phyloP scores from a whole-genome alignment of 2,797 vertebrate species.

The Hoplostethus atlanticus region DNA sequence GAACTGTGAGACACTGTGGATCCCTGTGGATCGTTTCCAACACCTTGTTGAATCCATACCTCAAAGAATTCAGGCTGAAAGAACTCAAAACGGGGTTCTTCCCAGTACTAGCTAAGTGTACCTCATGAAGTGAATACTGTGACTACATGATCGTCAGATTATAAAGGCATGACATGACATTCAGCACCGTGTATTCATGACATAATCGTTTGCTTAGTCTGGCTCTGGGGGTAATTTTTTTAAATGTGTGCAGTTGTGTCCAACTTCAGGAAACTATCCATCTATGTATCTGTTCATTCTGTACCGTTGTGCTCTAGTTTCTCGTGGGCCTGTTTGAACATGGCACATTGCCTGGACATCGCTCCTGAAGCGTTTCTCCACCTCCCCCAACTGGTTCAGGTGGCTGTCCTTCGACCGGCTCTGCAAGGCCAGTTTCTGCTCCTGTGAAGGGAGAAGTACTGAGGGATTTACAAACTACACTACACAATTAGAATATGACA shows the following conservation, averaged over 20 bases:
- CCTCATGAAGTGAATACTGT: background rate
- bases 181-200: background rate
- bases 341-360: conserved; percentile 84
- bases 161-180: conserved; percentile 1
- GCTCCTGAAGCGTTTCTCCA: conserved; percentile 86
- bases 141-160: no score
- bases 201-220: no score
- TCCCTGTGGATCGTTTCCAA: no score
- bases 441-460: conserved; percentile 75
- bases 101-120: no score
- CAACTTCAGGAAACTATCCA: background rate
- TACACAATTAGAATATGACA: background rate
- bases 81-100: no score
- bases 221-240: background rate
- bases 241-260: background rate
- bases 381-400: conserved; percentile 90
- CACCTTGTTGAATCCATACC: no score
- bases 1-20: no score
- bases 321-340: conserved; percentile 87
- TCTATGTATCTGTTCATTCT: background rate
- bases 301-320: conserved; percentile 91
- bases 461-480: background rate
- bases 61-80: no score
- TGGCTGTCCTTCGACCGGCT: conserved; percentile 88
- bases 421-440: conserved; percentile 90